phyloP scores from a whole-genome alignment of 2,797 vertebrate genomes.

The Coreius guichenoti region DNA sequence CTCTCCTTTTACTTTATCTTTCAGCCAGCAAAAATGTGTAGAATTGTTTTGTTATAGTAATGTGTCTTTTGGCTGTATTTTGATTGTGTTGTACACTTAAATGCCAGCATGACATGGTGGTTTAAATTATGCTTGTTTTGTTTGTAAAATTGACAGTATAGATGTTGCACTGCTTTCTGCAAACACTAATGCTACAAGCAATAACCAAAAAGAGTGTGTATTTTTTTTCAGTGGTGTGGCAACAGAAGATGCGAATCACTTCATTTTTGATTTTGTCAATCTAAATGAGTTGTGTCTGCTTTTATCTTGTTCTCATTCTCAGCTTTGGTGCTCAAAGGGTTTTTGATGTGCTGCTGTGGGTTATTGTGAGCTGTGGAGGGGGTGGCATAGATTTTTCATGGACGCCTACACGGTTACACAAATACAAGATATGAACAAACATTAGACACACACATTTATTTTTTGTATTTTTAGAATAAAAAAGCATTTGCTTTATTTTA shows the following conservation, averaged over 20 bases:
- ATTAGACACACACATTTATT: not conserved
- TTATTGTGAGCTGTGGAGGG: slow-evolving; percentile 13
- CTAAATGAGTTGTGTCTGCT: not conserved
- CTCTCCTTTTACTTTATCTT: not conserved
- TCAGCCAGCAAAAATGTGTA: not conserved
- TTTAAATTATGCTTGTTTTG: not conserved
- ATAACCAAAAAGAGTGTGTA: not conserved
- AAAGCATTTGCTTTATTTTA: not conserved
- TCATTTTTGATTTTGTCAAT: not conserved
- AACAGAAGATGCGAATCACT: not conserved
- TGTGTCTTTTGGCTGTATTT: not conserved
- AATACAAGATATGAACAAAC: slow-evolving; percentile 5
- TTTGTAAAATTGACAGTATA: not conserved
- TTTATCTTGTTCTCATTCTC: slow-evolving; percentile 1
- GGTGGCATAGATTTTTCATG: slow-evolving; percentile 25
- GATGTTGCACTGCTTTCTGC: not conserved
- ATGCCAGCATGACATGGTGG: not conserved
- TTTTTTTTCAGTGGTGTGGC: not conserved
- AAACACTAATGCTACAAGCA: not conserved
- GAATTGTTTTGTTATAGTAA: not conserved
- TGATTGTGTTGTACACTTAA: not conserved
- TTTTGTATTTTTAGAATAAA: not conserved
- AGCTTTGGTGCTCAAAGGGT: not conserved
- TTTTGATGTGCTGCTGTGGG: slow-evolving; percentile 12
- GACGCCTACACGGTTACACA: slow-evolving; percentile 9